Percentiles rank a stretch among this genome's conserved stretches.
These are phyloP conservation scores for Lithosia quadra DNA, from an alignment of 2,888 invertebrate genomes.

Conservation along the genomic window DNA sequence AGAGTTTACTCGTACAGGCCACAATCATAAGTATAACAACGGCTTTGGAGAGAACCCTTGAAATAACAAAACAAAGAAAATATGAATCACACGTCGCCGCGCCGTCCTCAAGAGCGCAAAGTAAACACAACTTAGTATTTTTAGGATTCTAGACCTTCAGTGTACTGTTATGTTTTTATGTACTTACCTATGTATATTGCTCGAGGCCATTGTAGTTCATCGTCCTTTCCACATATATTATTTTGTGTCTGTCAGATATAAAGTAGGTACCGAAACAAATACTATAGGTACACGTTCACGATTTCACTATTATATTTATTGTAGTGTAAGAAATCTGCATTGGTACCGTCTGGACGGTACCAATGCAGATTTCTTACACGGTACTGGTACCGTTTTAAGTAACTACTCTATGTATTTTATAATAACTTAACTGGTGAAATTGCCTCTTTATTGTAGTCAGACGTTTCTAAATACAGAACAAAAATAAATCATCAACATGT, in stretches of 20 bases:
- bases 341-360: neutral
- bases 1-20: constrained; percentile 35
- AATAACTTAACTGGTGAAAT: too few species aligned
- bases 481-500: too few species aligned
- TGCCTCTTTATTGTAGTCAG: neutral
- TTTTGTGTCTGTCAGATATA: neutral
- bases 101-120: constrained; percentile 8
- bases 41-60: constrained; percentile 29
- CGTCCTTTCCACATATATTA: constrained; percentile 7
- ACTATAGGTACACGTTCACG: too few species aligned
- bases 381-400: too few species aligned
- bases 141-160: constrained; percentile 21
- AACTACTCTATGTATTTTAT: too few species aligned
- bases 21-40: constrained; percentile 8
- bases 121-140: constrained; percentile 34
- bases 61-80: constrained; percentile 23
- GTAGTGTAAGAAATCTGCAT: neutral
- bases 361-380: neutral
- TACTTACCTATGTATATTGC: constrained; percentile 20
- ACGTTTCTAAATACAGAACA: too few species aligned
- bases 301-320: too few species aligned
- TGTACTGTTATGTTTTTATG: constrained; percentile 24
- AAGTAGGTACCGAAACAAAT: neutral
- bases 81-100: constrained; percentile 37
- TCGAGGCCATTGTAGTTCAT: constrained; percentile 12